Evolutionary conservation across 1,140 invertebrate species (phyloP), one percentile per base, ranked within the genome.

Genomic region (Luehdorfia chinensis): DNA sequence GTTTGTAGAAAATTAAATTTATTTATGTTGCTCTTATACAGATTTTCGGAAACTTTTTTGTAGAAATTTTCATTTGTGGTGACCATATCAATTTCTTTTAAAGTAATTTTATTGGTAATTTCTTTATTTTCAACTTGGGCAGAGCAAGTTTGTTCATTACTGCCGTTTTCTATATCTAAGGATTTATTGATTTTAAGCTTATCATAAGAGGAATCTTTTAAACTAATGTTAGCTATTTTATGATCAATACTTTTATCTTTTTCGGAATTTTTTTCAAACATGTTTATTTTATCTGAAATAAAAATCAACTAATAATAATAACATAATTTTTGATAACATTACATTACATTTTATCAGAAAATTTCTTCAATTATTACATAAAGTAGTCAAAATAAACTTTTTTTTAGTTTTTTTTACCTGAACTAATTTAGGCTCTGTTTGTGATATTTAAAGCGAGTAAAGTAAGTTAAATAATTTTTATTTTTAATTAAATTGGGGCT

Each of bases 1-100:
- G 83, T 86, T 81, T 84, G 78, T 66, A 86, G 68, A 65, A 86
- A 84, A 69, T 64, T 76, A 18, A 84, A 75, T 59, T 84, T 80
- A 27, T 84, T 71, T 53, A 66, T 64, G 56, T 73, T 75, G 55
- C 64, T 84, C 54, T 75, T 83, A 59, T 86, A 86, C 8, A 71
- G 47, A 58, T 67, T 77, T 36, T 80, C 71, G 43, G 74, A 68
- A n/a, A 47, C 41, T 47, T 47, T 44, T 50, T 65, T 65, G 28
- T 44, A 53, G 23, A 47, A 31, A 49, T 55, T 47, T 46, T 68
- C 57, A 56, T 33, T 66, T 52, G 30, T 28, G 14, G 8, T 43
- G 9, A 66, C 59, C 55, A 39, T 3, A 12, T 31, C 6, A 34
- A 31, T 25, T 43, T 54, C 48, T 15, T 47, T 47, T 16, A 51